These are phyloP conservation scores for Lasioglossum baleicum DNA, from an alignment of 1,140 invertebrate genomes.

Conservation along the genomic window DNA sequence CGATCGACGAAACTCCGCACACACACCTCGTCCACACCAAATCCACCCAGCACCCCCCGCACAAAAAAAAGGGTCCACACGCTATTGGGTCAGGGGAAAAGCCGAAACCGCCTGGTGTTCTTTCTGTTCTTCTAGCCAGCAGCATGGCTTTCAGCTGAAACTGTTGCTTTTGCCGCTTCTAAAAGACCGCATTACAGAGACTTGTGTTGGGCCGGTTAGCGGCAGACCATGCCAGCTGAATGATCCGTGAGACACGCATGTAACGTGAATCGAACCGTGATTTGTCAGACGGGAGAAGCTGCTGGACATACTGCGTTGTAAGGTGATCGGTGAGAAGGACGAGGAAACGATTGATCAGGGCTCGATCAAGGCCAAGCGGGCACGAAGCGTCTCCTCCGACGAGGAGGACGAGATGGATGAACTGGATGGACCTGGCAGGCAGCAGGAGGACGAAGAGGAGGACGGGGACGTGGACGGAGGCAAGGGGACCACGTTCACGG, in stretches of 20 bases:
- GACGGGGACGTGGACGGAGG: conserved; percentile 30
- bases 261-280: conserved; percentile 74
- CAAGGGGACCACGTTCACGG: conserved; percentile 33
- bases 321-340: conserved; percentile 60
- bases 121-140: conserved; percentile 63
- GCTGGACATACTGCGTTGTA: conserved; percentile 72
- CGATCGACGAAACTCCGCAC: background rate
- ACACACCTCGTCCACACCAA: background rate
- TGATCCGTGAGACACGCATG: background rate
- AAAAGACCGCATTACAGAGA: conserved; percentile 62
- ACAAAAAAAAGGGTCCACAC: background rate
- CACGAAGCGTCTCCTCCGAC: conserved; percentile 45
- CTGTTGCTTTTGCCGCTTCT: conserved; percentile 68
- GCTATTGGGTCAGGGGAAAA: conserved; percentile 25
- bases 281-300: conserved; percentile 78
- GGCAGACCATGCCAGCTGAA: background rate
- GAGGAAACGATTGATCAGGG: conserved; percentile 33
- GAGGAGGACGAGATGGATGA: conserved; percentile 43
- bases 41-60: background rate
- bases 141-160: conserved; percentile 68
- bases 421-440: conserved; percentile 10
- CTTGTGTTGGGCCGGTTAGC: conserved; percentile 58
- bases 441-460: conserved; percentile 15
- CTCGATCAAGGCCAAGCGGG: background rate
- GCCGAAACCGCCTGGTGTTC: conserved; percentile 42